Base-by-base conservation (phyloP, 2,113 vertebrate genomes). In the Eleginops maclovinus region DNA sequence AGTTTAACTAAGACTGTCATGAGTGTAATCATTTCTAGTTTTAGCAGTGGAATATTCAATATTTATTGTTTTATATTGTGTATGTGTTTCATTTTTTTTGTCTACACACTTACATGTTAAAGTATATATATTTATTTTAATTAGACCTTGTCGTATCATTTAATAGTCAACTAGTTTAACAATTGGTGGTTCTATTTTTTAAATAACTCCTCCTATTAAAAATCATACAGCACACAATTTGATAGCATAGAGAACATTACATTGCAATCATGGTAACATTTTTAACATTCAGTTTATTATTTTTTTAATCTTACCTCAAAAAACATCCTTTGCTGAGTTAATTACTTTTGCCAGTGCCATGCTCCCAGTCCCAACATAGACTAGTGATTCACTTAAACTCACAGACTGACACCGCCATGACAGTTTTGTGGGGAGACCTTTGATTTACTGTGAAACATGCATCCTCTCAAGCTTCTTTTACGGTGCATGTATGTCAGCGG, bases 361-460 rank as follows among this genome's bases (percentile, higher is more conserved):
- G 51, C 31, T 50, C 55, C 22, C n/a, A 44, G 55, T 22, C 19
- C 46, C 12, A 41, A 49, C 41, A 40, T 28, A n/a, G 2, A 43
- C 12, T 11, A 55, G 15, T 61, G 58, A 67, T 64, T 82, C 69
- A 73, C 60, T 64, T 79, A 47, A 75, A 70, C 68, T 15, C 14
- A 11, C 49, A 54, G 62, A 68, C 63, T 61, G 73, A 83, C 72
- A 59, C 36, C 21, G 28, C 40, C 28, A 60, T 77, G 72, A 79
- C 73, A 77, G 72, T 51, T 79, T 60, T 55, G 64, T 75, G 55
- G 43, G 55, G 26, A 66, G 70, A 62, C 58, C 58, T 86, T 61
- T 81, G 82, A 88, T 85, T 84, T 81, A 83, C 65, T 28, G 72
- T 61, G 46, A 26, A 67, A 64, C 55, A 49, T 26, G 28, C 67